Evolutionary conservation across 2,888 invertebrate species (phyloP).

Genomic region (Drosophila infuscata): DNA sequence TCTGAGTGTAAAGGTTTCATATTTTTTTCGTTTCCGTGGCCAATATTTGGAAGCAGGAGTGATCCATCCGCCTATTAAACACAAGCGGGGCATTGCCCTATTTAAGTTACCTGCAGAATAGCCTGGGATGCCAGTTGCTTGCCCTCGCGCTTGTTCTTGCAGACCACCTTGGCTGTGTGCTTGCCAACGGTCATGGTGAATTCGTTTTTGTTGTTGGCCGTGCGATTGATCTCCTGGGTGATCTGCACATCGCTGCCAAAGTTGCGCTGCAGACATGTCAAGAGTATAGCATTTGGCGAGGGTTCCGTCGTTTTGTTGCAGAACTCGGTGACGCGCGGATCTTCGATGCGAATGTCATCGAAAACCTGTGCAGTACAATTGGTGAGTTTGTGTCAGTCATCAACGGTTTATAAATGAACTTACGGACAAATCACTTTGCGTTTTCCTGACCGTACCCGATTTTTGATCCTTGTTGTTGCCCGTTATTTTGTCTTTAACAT

Average conservation of each 20-base stretch:
- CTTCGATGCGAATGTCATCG: constrained; percentile 96
- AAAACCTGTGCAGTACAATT: constrained; percentile 88
- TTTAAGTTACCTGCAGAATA: constrained; percentile 90
- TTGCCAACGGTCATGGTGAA: constrained; percentile 97
- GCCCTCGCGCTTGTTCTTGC: constrained; percentile 98
- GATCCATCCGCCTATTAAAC: background rate
- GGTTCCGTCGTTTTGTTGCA: constrained; percentile 98
- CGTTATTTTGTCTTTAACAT: constrained; percentile 93
- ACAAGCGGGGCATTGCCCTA: background rate
- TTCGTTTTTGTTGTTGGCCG: constrained; percentile 96
- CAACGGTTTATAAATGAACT: constrained; percentile 23
- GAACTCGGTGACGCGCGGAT: constrained; percentile 97
- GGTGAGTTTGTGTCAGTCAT: background rate
- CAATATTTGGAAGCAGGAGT: background rate
- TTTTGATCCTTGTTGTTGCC: constrained; percentile 85
- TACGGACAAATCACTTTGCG: constrained; percentile 86
- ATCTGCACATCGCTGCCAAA: constrained; percentile 96
- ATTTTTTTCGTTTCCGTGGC: background rate
- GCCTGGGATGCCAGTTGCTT: constrained; percentile 98
- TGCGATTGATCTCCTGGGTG: constrained; percentile 93
- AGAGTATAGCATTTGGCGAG: constrained; percentile 95
- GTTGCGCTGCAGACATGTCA: constrained; percentile 96
- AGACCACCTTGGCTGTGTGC: constrained; percentile 95
- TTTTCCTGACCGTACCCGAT: constrained; percentile 80
- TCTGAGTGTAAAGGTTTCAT: background rate